These are phyloP conservation scores for Hydriomena furcata DNA, from an alignment of 2,888 invertebrate species.

Conservation along the genomic window DNA sequence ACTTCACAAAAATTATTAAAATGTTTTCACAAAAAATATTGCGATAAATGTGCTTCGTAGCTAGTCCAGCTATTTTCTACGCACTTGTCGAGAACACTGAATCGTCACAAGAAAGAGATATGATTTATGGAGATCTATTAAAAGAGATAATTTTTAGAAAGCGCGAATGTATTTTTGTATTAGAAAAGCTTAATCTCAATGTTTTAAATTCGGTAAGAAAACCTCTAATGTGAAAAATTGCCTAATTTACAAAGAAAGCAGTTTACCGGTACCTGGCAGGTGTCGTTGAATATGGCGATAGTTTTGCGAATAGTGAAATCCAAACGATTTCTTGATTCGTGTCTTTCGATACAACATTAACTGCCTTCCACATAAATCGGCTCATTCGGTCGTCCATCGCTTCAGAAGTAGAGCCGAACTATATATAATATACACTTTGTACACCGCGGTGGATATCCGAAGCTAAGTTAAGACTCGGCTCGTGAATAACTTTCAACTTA, in stretches of 20 bases:
- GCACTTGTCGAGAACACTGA: not conserved
- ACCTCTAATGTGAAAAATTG: no score
- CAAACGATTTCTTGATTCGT: no score
- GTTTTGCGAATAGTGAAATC: no score
- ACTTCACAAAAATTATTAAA: conserved; percentile 10
- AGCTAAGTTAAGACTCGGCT: not conserved
- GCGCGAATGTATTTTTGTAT: not conserved
- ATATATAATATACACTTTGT: conserved; percentile 35
- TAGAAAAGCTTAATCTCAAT: not conserved
- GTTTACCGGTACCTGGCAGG: not conserved
- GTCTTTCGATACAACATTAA: not conserved
- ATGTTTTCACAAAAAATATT: no score
- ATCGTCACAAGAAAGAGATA: not conserved
- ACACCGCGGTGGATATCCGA: conserved; percentile 32
- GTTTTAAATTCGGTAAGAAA: not conserved
- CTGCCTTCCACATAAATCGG: not conserved
- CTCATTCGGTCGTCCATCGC: not conserved
- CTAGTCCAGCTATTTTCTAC: not conserved
- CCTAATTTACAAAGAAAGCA: not conserved
- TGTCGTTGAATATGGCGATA: no score
- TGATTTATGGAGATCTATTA: not conserved
- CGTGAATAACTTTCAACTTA: not conserved
- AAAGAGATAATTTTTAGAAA: not conserved
- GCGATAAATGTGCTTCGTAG: no score
- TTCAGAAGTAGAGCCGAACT: conserved; percentile 11